Evolutionary conservation across 1,140 invertebrate species (phyloP).

Genomic region (Trachymyrmex cornetzi): DNA sequence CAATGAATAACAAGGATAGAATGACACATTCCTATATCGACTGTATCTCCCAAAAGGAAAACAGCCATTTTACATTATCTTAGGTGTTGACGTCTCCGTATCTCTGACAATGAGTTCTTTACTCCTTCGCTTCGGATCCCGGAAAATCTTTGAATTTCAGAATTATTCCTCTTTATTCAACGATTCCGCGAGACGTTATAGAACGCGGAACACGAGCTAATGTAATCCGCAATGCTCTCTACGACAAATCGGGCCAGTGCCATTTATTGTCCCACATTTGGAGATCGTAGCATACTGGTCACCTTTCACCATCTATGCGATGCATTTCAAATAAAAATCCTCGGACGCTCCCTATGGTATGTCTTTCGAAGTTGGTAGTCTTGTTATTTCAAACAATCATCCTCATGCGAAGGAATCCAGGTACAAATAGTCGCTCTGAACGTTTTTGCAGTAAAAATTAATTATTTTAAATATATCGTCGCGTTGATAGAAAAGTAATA

Average conservation of each 20-base stretch:
- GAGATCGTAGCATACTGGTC: slow-evolving; percentile 50
- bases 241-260: slow-evolving; percentile 68
- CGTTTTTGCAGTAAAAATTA: background rate
- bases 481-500: no score
- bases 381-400: background rate
- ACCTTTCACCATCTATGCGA: slow-evolving; percentile 74
- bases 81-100: background rate
- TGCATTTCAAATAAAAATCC: slow-evolving; percentile 67
- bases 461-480: background rate
- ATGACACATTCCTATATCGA: no score
- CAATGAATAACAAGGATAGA: no score
- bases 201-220: background rate
- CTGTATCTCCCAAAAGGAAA: no score
- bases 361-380: background rate
- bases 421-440: background rate
- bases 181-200: background rate
- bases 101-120: background rate
- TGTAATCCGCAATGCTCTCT: slow-evolving; percentile 18
- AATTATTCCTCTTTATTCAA: background rate
- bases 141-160: background rate
- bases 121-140: background rate
- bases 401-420: background rate
- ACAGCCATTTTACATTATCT: background rate
- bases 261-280: slow-evolving; percentile 74
- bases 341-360: slow-evolving; percentile 30